Base-by-base conservation (phyloP, 1,140 invertebrate genomes). In the Drosophila bocqueti region DNA sequence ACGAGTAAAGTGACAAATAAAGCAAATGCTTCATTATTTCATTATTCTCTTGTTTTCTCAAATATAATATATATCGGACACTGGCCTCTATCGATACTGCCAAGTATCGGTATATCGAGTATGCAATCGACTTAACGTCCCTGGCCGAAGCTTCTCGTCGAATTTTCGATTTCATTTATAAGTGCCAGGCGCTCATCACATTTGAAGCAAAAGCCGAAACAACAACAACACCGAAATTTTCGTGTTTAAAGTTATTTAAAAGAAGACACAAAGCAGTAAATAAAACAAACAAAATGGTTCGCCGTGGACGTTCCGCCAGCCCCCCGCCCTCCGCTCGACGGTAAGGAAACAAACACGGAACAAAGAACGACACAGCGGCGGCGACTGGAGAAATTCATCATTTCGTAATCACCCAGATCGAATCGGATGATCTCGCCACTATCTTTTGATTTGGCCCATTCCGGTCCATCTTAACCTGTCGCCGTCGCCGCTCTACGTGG, bases 261-360 rank as follows among this genome's bases (percentile, higher is more conserved):
- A 50, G 21, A 18, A 64, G 24, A 36, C 16, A 66, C 16, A 50
- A 62, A 15, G 38, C 24, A 63, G 4, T 63, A 72, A 74, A 52
- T 45, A 71, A 77, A 69, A 69, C 29, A 74, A 93, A 59, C 63
- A 95, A 94, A 93, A 97, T 97, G 96, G 95, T 95, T 93, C 95
- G 96, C 94, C 94, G 96, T 93, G 96, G 96, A 95, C 94, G 96
- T 92, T 95, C 95, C 71, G 94, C 95, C 38, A 95, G 94, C 89
- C 95, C 96, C 79, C 95, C 96, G 60, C 94, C 95, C 74, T 95
- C 95, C 45, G 92, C 93, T 24, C 92, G 94, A 83, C 94, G 94
- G 94, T 95, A 94, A 93, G 86, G 15, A 16, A 62, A 21, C 50
- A 46, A 38, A 58, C 18, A 29, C 49, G 40, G 29, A 60, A 49